Evolutionary conservation across 2,113 vertebrate species (phyloP).

Genomic region (Catharus minimus): DNA sequence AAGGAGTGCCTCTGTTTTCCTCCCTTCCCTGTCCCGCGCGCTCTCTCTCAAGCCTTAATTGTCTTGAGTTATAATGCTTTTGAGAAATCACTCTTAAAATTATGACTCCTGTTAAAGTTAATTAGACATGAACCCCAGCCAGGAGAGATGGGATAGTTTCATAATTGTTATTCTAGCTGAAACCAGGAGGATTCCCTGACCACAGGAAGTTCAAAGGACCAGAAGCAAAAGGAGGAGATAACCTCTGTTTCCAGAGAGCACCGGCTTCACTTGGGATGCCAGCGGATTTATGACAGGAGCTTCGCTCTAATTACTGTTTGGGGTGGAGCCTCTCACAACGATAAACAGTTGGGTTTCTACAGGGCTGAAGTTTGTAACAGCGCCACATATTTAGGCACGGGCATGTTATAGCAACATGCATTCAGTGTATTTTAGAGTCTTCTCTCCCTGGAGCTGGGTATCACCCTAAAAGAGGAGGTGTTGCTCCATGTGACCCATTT

Average conservation of each 20-base stretch:
- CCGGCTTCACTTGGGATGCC: not conserved
- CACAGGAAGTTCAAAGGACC: constrained; percentile 44
- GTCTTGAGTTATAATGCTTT: constrained; percentile 46
- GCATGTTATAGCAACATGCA: accelerated
- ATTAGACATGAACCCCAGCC: constrained; percentile 10
- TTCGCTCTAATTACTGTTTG: not conserved
- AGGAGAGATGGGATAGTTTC: not conserved
- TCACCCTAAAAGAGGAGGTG: accelerated
- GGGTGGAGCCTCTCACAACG: not conserved
- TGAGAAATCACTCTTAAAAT: constrained; percentile 62
- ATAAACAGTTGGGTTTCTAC: not conserved
- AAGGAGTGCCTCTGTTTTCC: constrained; percentile 65
- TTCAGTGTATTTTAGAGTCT: not conserved
- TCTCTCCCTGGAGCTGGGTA: not conserved
- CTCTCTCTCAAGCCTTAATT: constrained; percentile 55
- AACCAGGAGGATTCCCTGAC: constrained; percentile 15
- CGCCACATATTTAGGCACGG: not conserved
- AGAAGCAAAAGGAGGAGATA: not conserved
- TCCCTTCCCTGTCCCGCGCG: constrained; percentile 18
- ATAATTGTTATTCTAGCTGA: not conserved
- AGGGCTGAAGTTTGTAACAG: not conserved
- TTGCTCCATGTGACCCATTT: not conserved
- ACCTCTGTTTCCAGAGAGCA: not conserved
- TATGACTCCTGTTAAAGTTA: constrained; percentile 49
- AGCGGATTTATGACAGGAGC: not conserved